Percentiles rank a stretch among this genome's conserved stretches.
phyloP scores from a whole-genome alignment of 2,797 vertebrate species.

The Hydrolagus colliei region DNA sequence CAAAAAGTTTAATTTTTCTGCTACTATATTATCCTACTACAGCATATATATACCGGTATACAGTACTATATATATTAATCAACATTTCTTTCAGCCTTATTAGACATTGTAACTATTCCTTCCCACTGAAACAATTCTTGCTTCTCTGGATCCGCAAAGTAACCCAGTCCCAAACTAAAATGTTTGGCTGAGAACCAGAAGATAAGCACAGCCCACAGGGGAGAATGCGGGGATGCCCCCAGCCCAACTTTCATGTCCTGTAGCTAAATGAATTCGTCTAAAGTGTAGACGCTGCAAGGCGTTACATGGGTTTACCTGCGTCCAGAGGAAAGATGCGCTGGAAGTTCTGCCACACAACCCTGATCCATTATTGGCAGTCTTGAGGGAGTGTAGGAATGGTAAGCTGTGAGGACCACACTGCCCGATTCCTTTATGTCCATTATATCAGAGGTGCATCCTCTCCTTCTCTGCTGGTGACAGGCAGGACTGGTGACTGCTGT shows the following conservation, averaged over 20 bases:
- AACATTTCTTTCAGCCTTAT: too few relatives aligned
- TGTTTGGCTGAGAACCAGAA: neutral
- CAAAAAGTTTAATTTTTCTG: too few relatives aligned
- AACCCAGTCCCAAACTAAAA: neutral
- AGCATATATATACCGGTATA: too few relatives aligned
- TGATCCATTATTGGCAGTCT: conserved; percentile 54
- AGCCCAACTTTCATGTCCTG: too few relatives aligned
- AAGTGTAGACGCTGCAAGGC: neutral
- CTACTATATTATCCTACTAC: too few relatives aligned
- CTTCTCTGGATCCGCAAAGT: too few relatives aligned
- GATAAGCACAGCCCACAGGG: neutral
- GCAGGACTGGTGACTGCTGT: neutral
- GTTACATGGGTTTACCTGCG: conserved; percentile 55
- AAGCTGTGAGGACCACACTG: conserved; percentile 75
- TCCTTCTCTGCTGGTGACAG: conserved; percentile 34
- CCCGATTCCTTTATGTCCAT: conserved; percentile 72
- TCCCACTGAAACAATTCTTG: too few relatives aligned
- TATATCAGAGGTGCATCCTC: conserved; percentile 47
- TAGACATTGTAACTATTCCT: too few relatives aligned
- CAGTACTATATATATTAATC: too few relatives aligned
- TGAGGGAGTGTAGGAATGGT: conserved; percentile 64
- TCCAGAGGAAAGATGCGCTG: conserved; percentile 47
- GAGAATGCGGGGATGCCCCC: neutral
- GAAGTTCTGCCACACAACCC: conserved; percentile 51
- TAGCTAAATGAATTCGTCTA: neutral